These are phyloP conservation scores for Boloria selene DNA, from an alignment of 2,888 invertebrate genomes.

Conservation along the genomic window DNA sequence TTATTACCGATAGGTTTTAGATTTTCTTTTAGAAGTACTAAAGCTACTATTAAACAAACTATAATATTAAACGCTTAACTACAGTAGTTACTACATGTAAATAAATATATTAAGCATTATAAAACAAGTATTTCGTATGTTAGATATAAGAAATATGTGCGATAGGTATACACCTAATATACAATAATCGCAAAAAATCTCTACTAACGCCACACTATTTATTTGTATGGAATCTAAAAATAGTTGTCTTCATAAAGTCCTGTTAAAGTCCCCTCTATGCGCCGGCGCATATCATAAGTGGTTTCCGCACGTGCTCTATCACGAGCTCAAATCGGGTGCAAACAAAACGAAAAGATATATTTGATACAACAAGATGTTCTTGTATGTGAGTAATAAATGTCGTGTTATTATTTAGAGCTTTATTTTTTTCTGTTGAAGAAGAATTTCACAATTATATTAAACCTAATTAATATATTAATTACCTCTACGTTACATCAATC, in stretches of 20 bases:
- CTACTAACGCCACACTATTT: background rate
- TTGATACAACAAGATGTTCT: slow-evolving; percentile 30
- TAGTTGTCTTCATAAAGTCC: slow-evolving; percentile 60
- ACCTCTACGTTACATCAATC: background rate
- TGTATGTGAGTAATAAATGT: slow-evolving; percentile 28
- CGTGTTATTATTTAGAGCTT: background rate
- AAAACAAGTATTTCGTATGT: background rate
- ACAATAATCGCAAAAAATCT: background rate
- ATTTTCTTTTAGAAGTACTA: no score
- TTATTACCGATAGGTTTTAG: no score
- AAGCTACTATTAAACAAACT: no score
- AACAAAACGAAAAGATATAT: slow-evolving; percentile 54
- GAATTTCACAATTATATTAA: background rate
- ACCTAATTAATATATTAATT: slow-evolving; percentile 4
- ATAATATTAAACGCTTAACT: no score
- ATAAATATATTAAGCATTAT: background rate
- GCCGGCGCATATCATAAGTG: slow-evolving; percentile 62
- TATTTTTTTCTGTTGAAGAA: background rate
- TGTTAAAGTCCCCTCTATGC: slow-evolving; percentile 52
- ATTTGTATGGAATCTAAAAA: slow-evolving; percentile 51
- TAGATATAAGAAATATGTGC: background rate
- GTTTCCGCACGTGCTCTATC: slow-evolving; percentile 69
- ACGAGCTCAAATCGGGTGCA: slow-evolving; percentile 56
- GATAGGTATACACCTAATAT: background rate
- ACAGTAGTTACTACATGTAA: background rate